Evolutionary conservation across 2,888 invertebrate species (phyloP).

Genomic region (Cheilosia soror): DNA sequence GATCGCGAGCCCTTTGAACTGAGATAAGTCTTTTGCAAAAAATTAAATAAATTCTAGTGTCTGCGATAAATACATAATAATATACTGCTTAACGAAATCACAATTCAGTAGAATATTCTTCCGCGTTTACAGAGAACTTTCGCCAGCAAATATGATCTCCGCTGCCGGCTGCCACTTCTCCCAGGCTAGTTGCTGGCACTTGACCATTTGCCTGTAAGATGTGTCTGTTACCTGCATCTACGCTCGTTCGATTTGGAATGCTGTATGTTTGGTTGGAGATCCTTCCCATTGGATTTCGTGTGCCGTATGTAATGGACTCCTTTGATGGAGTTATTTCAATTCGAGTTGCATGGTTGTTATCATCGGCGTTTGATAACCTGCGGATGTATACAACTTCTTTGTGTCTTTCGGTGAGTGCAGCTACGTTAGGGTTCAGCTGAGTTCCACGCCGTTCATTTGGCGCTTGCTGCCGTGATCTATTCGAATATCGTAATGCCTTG

Average conservation of each 20-base stretch:
- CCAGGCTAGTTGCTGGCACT: constrained; percentile 42
- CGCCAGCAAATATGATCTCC: constrained; percentile 85
- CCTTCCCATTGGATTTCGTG: constrained; percentile 77
- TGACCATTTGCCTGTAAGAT: constrained; percentile 56
- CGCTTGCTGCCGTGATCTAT: constrained; percentile 75
- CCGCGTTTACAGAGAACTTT: constrained; percentile 83
- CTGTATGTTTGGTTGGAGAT: constrained; percentile 53
- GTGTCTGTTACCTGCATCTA: constrained; percentile 35
- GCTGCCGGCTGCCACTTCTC: constrained; percentile 76
- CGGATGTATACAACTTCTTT: constrained; percentile 83
- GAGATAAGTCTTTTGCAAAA: constrained; percentile 67
- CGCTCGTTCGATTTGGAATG: constrained; percentile 56
- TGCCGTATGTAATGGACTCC: constrained; percentile 81
- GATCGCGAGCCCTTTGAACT: constrained; percentile 26
- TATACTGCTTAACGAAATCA: constrained; percentile 66
- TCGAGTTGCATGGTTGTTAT: constrained; percentile 81
- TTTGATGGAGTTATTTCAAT: constrained; percentile 83
- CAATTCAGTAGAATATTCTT: constrained; percentile 84
- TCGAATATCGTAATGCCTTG: constrained; percentile 80
- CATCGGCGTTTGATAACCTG: constrained; percentile 81
- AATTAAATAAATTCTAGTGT: constrained; percentile 41
- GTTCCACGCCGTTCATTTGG: constrained; percentile 51
- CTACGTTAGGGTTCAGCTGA: constrained; percentile 55
- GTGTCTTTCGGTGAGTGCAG: constrained; percentile 78
- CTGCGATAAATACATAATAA: constrained; percentile 11